These are phyloP conservation scores for Proterorhinus semilunaris DNA, from an alignment of 2,113 vertebrate species.

Conservation along the genomic window DNA sequence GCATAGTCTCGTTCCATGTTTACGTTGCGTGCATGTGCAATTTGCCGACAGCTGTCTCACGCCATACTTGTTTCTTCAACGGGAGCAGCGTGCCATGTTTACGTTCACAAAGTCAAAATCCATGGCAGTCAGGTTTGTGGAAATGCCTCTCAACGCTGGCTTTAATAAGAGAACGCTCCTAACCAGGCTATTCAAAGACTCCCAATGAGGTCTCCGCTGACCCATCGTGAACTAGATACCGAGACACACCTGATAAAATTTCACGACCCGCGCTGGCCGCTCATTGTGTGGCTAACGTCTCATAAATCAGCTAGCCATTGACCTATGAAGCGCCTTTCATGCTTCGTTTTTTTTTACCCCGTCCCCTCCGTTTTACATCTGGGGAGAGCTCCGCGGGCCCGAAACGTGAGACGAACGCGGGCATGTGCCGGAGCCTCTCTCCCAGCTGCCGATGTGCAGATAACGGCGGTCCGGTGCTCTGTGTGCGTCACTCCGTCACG, in stretches of 20 bases:
- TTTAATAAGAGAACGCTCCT: background rate
- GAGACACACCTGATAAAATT: constrained; percentile 28
- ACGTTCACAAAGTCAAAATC: background rate
- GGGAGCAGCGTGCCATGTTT: background rate
- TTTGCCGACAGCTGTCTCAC: background rate
- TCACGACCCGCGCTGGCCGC: constrained; percentile 16
- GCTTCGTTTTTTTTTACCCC: background rate
- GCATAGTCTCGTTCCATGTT: no score
- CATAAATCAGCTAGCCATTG: constrained; percentile 33
- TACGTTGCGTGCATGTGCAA: background rate
- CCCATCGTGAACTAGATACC: background rate
- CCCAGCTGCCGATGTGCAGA: constrained; percentile 70
- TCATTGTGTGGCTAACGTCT: constrained; percentile 24
- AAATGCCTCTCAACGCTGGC: background rate
- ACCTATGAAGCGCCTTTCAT: constrained; percentile 38
- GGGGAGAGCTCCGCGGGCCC: constrained; percentile 11
- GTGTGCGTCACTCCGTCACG: constrained; percentile 73
- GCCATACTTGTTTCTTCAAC: background rate
- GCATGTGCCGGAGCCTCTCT: constrained; percentile 43
- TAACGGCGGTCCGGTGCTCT: constrained; percentile 47
- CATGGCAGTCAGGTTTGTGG: background rate
- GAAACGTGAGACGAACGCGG: constrained; percentile 45
- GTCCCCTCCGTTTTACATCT: constrained; percentile 21
- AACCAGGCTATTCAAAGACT: background rate
- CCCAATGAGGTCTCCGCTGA: background rate